A percentile compares a stretch with the other conserved stretches of the same genome.
Evolutionary conservation across 2,113 vertebrate species (phyloP).

Genomic region (Psittacus erithacus): DNA sequence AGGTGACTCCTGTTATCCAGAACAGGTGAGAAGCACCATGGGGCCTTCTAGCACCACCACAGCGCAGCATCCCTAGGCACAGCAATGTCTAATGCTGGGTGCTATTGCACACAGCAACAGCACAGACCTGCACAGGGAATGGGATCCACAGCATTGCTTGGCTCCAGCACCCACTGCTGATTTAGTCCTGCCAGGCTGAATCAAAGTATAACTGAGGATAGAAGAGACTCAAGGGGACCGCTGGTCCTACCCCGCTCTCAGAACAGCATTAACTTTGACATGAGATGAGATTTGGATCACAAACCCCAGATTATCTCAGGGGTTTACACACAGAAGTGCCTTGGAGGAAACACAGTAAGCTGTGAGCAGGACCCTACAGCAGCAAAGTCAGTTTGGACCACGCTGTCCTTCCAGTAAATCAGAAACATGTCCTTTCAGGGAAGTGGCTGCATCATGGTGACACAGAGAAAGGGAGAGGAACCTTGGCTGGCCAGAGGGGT

Average conservation of each 20-base stretch:
- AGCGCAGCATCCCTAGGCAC: neutral
- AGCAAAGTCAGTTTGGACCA: neutral
- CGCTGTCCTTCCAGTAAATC: neutral
- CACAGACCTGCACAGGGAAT: neutral
- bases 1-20: neutral
- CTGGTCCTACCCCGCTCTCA: neutral
- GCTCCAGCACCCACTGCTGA: neutral
- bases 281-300: neutral
- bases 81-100: fast-evolving
- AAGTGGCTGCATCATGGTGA: neutral
- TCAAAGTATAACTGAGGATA: neutral
- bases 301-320: neutral
- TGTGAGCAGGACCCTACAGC: neutral
- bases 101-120: neutral
- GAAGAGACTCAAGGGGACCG: neutral
- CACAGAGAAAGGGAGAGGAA: neutral
- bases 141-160: fast-evolving
- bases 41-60: neutral
- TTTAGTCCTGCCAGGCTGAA: neutral
- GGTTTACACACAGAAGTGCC: neutral
- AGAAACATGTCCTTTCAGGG: neutral
- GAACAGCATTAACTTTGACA: neutral
- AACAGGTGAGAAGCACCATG: neutral
- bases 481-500: neutral
- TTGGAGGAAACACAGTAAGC: neutral